These are phyloP conservation scores for Cololabis saira DNA, from an alignment of 2,113 vertebrate genomes.

Conservation along the genomic window DNA sequence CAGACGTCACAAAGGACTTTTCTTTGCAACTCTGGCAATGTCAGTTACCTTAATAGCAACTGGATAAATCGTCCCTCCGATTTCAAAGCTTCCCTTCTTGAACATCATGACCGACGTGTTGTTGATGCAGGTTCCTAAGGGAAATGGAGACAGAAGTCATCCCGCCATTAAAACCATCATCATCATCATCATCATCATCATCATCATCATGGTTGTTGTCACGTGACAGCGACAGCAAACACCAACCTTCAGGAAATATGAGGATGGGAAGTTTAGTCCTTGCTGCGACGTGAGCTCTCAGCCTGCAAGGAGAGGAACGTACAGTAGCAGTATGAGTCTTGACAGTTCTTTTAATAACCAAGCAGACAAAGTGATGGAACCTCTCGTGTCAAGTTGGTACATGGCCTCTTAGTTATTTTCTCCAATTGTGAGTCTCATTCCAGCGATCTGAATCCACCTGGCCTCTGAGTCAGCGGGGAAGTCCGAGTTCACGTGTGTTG, in stretches of 20 bases:
- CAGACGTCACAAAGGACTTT: no score
- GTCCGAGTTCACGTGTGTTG: no score
- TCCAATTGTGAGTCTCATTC: no score
- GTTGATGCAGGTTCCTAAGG: slow-evolving; percentile 94
- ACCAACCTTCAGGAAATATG: slow-evolving; percentile 97
- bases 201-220: not conserved
- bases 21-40: not conserved
- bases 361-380: no score
- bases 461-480: no score
- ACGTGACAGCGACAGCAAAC: not conserved
- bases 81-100: slow-evolving; percentile 98
- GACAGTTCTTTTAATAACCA: no score
- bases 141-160: slow-evolving; percentile 2
- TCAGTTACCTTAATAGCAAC: slow-evolving; percentile 92
- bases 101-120: slow-evolving; percentile 99
- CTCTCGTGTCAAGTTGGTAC: no score
- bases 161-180: not conserved
- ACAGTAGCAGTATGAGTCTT: no score
- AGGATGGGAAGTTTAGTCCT: slow-evolving; percentile 93
- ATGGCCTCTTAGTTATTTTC: no score
- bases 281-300: slow-evolving; percentile 88
- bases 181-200: not conserved
- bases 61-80: slow-evolving; percentile 93
- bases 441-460: no score
- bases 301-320: slow-evolving; percentile 71